These are phyloP conservation scores for Lepus europaeus DNA, from an alignment of 2,113 vertebrate genomes.

Conservation along the genomic window DNA sequence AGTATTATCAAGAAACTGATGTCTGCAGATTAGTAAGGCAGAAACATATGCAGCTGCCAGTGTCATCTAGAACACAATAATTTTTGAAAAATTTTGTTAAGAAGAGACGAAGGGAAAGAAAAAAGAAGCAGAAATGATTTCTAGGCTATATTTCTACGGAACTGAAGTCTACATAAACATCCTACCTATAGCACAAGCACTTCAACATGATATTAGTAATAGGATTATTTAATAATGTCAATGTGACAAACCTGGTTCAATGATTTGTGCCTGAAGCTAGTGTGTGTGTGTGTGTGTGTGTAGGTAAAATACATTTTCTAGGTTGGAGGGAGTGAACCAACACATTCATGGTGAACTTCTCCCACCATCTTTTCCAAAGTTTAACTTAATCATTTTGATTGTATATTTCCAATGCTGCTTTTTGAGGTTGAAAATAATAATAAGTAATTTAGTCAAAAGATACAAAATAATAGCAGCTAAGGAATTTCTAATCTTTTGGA, in stretches of 20 bases:
- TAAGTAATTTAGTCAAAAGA: neutral
- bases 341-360: neutral
- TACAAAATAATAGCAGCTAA: neutral
- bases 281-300: neutral
- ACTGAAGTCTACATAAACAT: neutral
- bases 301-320: neutral
- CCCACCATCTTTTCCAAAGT: too few relatives aligned
- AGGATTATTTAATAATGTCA: neutral
- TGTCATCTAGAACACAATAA: slow-evolving; percentile 44
- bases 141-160: neutral
- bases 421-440: neutral
- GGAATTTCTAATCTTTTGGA: neutral
- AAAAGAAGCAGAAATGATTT: neutral
- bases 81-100: neutral
- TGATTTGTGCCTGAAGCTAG: neutral
- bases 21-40: slow-evolving; percentile 22
- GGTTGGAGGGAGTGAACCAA: neutral
- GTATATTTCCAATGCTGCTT: neutral
- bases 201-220: neutral
- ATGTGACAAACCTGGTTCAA: neutral
- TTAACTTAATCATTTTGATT: neutral
- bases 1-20: slow-evolving; percentile 44
- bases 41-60: neutral
- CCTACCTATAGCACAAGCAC: neutral
- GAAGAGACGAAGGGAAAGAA: neutral